Conservation (phyloP, 1,140 invertebrate genomes). For the Drepana arcuata region DNA sequence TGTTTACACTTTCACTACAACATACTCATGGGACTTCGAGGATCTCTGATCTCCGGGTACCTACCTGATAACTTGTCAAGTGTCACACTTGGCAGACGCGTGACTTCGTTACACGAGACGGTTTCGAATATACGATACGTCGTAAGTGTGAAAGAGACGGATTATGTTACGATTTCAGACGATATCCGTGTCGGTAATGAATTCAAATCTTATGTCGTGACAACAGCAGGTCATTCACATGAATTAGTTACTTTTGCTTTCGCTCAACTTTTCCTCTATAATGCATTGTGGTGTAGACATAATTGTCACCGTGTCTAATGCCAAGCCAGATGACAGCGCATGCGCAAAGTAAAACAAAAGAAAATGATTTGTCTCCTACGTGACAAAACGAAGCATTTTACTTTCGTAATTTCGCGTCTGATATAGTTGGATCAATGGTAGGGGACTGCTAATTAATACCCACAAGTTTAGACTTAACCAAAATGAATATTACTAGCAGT, state of each 20-base stretch:
- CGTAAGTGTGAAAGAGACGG: conserved; percentile 1
- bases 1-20: conserved; percentile 47
- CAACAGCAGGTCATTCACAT: conserved; percentile 21
- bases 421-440: too few relatives aligned
- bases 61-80: conserved; percentile 10
- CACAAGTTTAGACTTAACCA: too few relatives aligned
- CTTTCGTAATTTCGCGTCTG: too few relatives aligned
- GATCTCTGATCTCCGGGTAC: conserved; percentile 4
- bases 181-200: conserved; percentile 18
- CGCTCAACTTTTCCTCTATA: conserved; percentile 20
- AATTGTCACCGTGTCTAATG: too few relatives aligned
- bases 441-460: too few relatives aligned
- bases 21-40: conserved; percentile 16
- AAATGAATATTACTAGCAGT: too few relatives aligned
- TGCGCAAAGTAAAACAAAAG: too few relatives aligned
- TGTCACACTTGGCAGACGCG: conserved; percentile 6
- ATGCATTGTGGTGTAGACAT: too few relatives aligned
- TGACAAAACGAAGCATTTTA: too few relatives aligned
- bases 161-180: conserved; percentile 9
- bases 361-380: too few relatives aligned
- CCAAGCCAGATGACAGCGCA: too few relatives aligned
- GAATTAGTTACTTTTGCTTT: conserved; percentile 23
- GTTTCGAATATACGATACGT: background rate
- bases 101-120: conserved; percentile 8
- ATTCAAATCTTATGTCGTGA: conserved; percentile 13